These are phyloP conservation scores for Cryptocephalus primarius DNA, from an alignment of 2,888 invertebrate species.

Conservation along the genomic window DNA sequence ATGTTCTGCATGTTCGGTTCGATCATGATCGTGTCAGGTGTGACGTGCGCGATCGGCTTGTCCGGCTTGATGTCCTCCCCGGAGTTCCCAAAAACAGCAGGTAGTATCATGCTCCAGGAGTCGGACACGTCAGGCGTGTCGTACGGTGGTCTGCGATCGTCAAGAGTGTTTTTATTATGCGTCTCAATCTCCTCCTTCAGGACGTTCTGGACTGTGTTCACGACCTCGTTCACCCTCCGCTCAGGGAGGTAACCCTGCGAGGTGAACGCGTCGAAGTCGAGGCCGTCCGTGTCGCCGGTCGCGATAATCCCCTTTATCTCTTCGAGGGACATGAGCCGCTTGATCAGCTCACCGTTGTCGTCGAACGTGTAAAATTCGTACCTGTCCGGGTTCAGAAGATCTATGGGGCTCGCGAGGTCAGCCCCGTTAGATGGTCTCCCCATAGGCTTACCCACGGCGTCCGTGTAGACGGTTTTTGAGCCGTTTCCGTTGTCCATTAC, in stretches of 20 bases:
- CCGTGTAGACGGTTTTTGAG: conserved; percentile 51
- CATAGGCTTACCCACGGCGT: conserved; percentile 56
- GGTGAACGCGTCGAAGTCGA: conserved; percentile 40
- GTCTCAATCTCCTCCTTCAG: conserved; percentile 64
- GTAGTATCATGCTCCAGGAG: conserved; percentile 72
- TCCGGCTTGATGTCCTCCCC: conserved; percentile 30
- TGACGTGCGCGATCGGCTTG: conserved; percentile 22
- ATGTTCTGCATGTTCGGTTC: conserved; percentile 15
- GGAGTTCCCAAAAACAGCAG: conserved; percentile 60
- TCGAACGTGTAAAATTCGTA: conserved; percentile 84
- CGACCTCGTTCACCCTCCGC: conserved; percentile 66
- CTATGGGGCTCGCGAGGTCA: conserved; percentile 68
- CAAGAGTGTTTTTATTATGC: conserved; percentile 37
- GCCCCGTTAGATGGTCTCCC: conserved; percentile 52
- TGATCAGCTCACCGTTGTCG: conserved; percentile 71
- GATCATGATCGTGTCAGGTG: conserved; percentile 31
- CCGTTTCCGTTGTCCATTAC: conserved; percentile 46
- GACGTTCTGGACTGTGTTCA: conserved; percentile 74
- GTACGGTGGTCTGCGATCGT: conserved; percentile 31
- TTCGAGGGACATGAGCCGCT: conserved; percentile 71
- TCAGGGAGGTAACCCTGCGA: conserved; percentile 38
- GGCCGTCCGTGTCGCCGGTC: conserved; percentile 62
- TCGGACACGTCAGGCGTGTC: conserved; percentile 65
- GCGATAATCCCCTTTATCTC: conserved; percentile 80
- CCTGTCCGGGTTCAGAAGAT: conserved; percentile 67